phyloP scores from a whole-genome alignment of 2,113 vertebrate genomes.

The Aix galericulata region DNA sequence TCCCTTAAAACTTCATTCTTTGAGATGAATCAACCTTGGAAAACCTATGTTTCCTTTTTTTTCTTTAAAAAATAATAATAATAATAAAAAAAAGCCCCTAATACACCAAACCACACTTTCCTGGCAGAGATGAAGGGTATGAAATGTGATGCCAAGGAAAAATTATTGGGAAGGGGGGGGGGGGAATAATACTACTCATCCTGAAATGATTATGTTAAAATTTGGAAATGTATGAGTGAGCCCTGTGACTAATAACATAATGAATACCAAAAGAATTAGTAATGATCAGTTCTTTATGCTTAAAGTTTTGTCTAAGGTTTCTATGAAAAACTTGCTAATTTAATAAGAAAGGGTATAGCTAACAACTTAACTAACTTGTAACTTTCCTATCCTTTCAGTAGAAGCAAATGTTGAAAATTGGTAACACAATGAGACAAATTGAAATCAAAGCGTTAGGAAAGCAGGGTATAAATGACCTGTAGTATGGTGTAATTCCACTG shows the following conservation, averaged over 20 bases:
- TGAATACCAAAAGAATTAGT: conserved; percentile 64
- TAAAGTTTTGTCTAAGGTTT: conserved; percentile 44
- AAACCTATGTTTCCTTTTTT: neutral
- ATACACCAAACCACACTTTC: neutral
- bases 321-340: conserved; percentile 43
- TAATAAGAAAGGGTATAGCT: conserved; percentile 44
- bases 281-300: conserved; percentile 42
- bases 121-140: neutral
- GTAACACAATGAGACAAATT: conserved; percentile 18
- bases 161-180: conserved; percentile 13
- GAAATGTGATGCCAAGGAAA: conserved; percentile 37
- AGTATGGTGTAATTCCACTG: neutral
- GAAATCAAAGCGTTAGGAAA: conserved; percentile 37
- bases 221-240: conserved; percentile 61
- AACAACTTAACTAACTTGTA: conserved; percentile 32
- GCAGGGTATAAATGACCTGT: neutral
- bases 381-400: conserved; percentile 15
- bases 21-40: neutral
- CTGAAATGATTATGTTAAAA: conserved; percentile 67
- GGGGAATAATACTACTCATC: conserved; percentile 17
- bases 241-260: conserved; percentile 64
- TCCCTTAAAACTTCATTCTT: conserved; percentile 21
- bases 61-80: no score
- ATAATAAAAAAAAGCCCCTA: neutral
- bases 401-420: conserved; percentile 60